These are phyloP conservation scores for Rosalia funebris DNA, from an alignment of 2,888 invertebrate genomes.

Conservation along the genomic window DNA sequence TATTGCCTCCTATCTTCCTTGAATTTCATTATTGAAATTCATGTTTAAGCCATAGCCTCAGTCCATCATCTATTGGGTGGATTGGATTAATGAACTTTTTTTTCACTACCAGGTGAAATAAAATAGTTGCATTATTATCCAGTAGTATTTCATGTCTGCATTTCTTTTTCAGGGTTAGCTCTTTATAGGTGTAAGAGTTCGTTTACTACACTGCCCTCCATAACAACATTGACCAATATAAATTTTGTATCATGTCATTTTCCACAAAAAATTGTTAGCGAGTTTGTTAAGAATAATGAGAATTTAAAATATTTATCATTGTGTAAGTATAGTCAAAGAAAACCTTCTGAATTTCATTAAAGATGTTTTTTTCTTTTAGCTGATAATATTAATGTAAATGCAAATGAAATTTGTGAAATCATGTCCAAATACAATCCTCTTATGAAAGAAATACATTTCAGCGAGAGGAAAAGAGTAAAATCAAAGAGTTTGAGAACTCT, in stretches of 20 bases:
- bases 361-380: constrained; percentile 37
- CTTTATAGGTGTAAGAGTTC: constrained; percentile 51
- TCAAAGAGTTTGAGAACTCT: constrained; percentile 50
- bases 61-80: no score
- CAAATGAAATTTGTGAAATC: constrained; percentile 51
- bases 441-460: constrained; percentile 49
- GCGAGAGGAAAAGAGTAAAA: constrained; percentile 48
- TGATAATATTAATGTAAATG: constrained; percentile 51
- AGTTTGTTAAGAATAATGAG: constrained; percentile 49
- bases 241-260: constrained; percentile 49
- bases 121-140: no score
- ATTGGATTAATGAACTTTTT: no score
- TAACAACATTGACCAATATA: constrained; percentile 45
- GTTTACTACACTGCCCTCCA: constrained; percentile 45
- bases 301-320: constrained; percentile 45
- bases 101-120: no score
- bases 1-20: no score
- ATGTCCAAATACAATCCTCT: constrained; percentile 48
- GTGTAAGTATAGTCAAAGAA: constrained; percentile 41
- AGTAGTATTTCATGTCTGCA: no score
- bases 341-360: not conserved
- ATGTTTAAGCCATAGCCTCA: no score
- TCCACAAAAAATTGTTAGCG: constrained; percentile 48
- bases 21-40: no score
- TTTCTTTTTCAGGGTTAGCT: constrained; percentile 44